Base-by-base conservation (phyloP, 2,113 vertebrate species). In the Pimephales promelas region DNA sequence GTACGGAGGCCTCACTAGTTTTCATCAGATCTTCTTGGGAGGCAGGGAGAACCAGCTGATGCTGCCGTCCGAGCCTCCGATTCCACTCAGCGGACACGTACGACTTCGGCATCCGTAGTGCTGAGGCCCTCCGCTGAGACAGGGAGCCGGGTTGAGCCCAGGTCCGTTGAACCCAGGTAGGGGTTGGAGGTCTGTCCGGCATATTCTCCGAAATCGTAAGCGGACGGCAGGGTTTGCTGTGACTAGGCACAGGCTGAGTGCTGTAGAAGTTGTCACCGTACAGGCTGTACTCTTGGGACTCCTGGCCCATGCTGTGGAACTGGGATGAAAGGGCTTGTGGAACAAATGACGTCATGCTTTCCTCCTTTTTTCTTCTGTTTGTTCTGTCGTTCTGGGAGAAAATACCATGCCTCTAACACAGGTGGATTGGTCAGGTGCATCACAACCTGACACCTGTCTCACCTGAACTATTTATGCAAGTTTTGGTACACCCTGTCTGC, bases 211-310 rank as follows among this genome's bases (percentile, higher is more conserved):
- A 93, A 84, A 77, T 94, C 92, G 13, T 96, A 96, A 76, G 94
- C 89, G 6, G 94, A 89, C 0, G 94, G 93, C 8, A 85, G 40
- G 9, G 77, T 73, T 24, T 92, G 89, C 90, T 92, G 93, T 5
- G 94, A 20, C 93, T 95, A 3, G 91, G 93, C 89, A 89, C 45
- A 11, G 92, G 93, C 68, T 95, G 95, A 0, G 96, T 94, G 3
- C 95, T 95, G 92, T 97, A 97, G 57, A 97, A 94, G 89, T 94
- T 95, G 83, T 96, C 95, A 7, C 94, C 95, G 87, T 96, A 96
- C 79, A 96, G 92, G 66, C 91, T 97, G 94, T 97, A 96, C 90
- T 97, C 96, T 0, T 94, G 95, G 28, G 94, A 92, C 10, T 97
- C 96, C 84, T 97, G 94, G 66, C 94, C 95, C 90, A 91, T 94